Evolutionary conservation across 2,797 vertebrate genomes (phyloP).

Genomic region (Spinus olivaceus): DNA sequence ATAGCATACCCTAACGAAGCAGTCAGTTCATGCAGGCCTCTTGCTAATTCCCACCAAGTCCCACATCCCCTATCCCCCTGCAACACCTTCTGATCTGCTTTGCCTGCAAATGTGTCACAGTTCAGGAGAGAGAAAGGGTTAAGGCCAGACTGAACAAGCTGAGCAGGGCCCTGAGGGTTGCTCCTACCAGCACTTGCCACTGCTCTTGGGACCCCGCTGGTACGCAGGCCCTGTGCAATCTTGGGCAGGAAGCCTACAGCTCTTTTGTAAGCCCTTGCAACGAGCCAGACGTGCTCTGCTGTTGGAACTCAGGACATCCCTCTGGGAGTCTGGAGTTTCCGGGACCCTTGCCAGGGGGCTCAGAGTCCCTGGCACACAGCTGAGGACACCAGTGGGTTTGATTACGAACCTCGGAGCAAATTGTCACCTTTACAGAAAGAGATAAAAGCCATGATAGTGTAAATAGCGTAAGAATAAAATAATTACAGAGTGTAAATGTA

Average conservation of each 20-base stretch:
- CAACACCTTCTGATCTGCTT: neutral
- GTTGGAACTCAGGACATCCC: neutral
- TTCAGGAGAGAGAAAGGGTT: neutral
- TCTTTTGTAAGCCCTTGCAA: neutral
- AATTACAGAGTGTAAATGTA: too few species aligned
- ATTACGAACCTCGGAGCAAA: too few species aligned
- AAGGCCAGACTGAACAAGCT: neutral
- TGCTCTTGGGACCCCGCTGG: fast-evolving
- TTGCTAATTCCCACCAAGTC: neutral
- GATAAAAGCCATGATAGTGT: too few species aligned
- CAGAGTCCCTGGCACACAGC: too few species aligned
- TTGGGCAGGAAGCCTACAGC: neutral
- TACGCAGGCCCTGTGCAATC: fast-evolving
- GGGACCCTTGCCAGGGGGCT: too few species aligned
- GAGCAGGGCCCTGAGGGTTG: neutral
- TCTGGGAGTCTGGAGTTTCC: too few species aligned
- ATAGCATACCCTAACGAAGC: neutral
- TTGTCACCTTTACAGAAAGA: too few species aligned
- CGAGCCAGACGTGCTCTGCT: neutral
- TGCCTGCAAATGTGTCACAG: neutral
- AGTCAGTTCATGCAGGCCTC: neutral
- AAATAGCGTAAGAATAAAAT: too few species aligned
- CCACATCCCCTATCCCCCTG: neutral
- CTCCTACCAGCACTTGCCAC: neutral
- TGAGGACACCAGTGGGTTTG: too few species aligned